Evolutionary conservation across 2,797 vertebrate genomes (phyloP).

Genomic region (Lepilemur septentrionalis): DNA sequence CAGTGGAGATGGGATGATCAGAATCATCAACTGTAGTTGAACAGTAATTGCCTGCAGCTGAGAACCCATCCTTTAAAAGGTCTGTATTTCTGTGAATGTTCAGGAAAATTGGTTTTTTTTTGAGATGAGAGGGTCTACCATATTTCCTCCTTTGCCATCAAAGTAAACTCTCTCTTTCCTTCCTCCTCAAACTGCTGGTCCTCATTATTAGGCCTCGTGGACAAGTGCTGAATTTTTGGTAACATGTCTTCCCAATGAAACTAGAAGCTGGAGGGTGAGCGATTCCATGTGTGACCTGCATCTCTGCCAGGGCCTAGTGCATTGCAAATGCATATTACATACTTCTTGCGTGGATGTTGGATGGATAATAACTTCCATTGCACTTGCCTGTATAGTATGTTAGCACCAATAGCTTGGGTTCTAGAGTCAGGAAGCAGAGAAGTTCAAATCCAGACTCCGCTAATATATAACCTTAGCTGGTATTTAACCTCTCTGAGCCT

Average conservation of each 20-base stretch:
- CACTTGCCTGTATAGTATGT: neutral
- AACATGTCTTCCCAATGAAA: neutral
- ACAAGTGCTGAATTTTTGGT: too few species aligned
- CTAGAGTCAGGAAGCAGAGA: neutral
- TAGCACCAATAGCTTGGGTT: neutral
- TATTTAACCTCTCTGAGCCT: neutral
- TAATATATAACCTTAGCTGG: neutral
- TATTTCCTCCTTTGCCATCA: too few species aligned
- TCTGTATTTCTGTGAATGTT: too few species aligned
- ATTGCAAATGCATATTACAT: neutral
- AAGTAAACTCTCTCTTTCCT: too few species aligned
- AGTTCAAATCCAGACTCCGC: neutral
- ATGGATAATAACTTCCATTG: neutral
- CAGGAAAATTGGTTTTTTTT: too few species aligned
- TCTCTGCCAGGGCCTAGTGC: neutral
- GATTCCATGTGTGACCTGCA: neutral
- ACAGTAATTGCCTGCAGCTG: too few species aligned
- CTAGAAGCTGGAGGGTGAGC: neutral
- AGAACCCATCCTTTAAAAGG: too few species aligned
- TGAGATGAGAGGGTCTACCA: too few species aligned
- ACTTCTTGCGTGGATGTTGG: neutral
- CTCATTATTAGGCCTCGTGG: too few species aligned
- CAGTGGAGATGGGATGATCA: too few species aligned
- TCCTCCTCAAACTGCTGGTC: too few species aligned
- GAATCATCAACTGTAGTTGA: too few species aligned